Evolutionary conservation across 2,888 invertebrate genomes (phyloP), one percentile per base, ranked within the genome.

Genomic region (Scaptomyza caliginosa): DNA sequence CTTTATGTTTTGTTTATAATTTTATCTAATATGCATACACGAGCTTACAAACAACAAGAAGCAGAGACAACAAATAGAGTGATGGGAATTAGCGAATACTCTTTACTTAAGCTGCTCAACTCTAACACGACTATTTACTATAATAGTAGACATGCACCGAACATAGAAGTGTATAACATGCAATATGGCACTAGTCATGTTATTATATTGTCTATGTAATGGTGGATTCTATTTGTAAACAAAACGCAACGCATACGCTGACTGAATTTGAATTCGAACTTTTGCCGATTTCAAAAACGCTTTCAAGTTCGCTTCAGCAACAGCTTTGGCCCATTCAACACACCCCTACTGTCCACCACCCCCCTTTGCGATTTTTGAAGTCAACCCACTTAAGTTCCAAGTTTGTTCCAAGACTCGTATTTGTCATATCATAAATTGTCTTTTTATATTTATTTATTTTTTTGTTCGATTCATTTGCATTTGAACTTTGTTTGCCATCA

Each of bases 1-100:
- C 78, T 77, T 74, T 74, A 74, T 86, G 78, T 87, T 80, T 80
- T 81, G 78, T 72, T 85, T 87, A 87, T 81, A 87, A 81, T 81
- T 87, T 85, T 72, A 87, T 85, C 87, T 87, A 87, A 81, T 87
- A 82, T 81, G 78, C 81, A 81, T 62, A 81, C 55, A 59, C 50
- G 45, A 68, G 66, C 65, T 70, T 34, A 64, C 54, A 43, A 65
- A 42, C n/a, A 42, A 34, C 36, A 23, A 11, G 17, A 13, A 17
- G 17, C 23, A 24, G 13, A 28, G n/a, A 1, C n/a, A 17, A n/a
- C 24, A 4, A n/a, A 28, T 21, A 11, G 4, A 28, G 19, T 10
- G 16, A n/a, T 43, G 17, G 2, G 10, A 48, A 19, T 4, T 36
- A 32, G 1, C 19, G 5, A 32, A 23, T 45, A 45, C 63, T n/a